These are phyloP conservation scores for Sitophilus oryzae DNA, from an alignment of 1,140 invertebrate genomes.

Conservation along the genomic window DNA sequence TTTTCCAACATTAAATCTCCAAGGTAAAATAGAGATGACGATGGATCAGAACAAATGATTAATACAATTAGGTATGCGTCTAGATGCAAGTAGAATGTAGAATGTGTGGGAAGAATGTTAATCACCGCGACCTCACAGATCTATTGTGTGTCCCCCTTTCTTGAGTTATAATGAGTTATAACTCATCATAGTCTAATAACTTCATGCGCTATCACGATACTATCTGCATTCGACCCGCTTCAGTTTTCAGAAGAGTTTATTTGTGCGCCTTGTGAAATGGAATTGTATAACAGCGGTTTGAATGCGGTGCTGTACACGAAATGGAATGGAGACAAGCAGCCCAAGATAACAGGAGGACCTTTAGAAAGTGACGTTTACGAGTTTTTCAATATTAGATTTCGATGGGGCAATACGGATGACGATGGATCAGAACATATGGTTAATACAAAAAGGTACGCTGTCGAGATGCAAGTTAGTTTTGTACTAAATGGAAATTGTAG, in stretches of 20 bases:
- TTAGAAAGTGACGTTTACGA: constrained; percentile 45
- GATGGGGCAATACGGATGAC: constrained; percentile 51
- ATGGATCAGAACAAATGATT: too few relatives aligned
- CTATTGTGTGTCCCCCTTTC: too few relatives aligned
- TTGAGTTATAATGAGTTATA: too few relatives aligned
- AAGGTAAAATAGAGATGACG: too few relatives aligned
- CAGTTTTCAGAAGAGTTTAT: constrained; percentile 33
- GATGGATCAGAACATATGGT: constrained; percentile 56
- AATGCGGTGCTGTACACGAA: constrained; percentile 38
- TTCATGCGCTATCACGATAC: constrained; percentile 15
- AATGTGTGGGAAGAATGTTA: too few relatives aligned
- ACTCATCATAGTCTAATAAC: constrained; percentile 31
- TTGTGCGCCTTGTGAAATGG: constrained; percentile 25
- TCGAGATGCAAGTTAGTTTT: constrained; percentile 52
- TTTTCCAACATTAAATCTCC: too few relatives aligned
- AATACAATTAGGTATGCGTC: too few relatives aligned
- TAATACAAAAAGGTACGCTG: constrained; percentile 47
- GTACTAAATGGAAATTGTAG: constrained; percentile 31
- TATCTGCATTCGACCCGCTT: constrained; percentile 24
- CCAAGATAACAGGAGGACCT: constrained; percentile 48
- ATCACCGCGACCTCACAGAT: too few relatives aligned
- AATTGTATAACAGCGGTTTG: constrained; percentile 33
- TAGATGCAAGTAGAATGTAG: too few relatives aligned
- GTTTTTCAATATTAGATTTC: constrained; percentile 49
- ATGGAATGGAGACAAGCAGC: constrained; percentile 38